Evolutionary conservation across 2,113 vertebrate genomes (phyloP), one percentile per base, ranked within the genome.

Genomic region (Onychorhynchus coronatus): DNA sequence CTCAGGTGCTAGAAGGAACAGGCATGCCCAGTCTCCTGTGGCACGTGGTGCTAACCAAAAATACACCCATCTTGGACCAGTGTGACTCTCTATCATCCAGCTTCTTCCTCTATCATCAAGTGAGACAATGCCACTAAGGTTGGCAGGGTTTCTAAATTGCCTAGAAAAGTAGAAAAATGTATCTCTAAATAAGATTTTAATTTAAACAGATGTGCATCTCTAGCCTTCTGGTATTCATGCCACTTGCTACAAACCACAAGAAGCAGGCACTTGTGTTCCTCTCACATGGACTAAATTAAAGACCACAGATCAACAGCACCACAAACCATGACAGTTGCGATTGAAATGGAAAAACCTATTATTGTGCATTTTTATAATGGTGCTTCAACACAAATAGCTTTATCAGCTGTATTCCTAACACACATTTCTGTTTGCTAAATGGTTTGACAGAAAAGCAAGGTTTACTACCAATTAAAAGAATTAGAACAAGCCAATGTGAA

Each of bases 11-110:
- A 68, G 31, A 66, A 91, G 19, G 30, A 56, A 30, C 5, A 1
- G 1, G 8, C 4, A 9, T 15, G 28, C 14, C 28, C 35, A 66
- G 25, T 19, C 37, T 5, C 20, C 24, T 23, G 2, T 1, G 1
- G 65, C 58, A 41, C 52, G 31, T 39, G 0, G 0, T 2, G 0
- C 35, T 33, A 63, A 10, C 3, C 42, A 76, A 37, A 94, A 68
- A 30, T 1, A 19, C 8, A 66, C 53, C 47, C 24, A 14, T 52
- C 50, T 17, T 47, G 44, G 55, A 78, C 70, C 66, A 55, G 52
- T 27, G 46, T 56, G 78, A 77, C 39, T 70, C 72, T 37, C 20
- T 12, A 24, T 28, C 52, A 76, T 7, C 30, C 68, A 71, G 10
- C n/a, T 52, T 84, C 49, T 73, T 68, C 66, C 35, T 66, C 92